Evolutionary conservation across 2,113 vertebrate species (phyloP), one percentile per base, ranked within the genome.

Genomic region (Trichomycterus rosablanca): DNA sequence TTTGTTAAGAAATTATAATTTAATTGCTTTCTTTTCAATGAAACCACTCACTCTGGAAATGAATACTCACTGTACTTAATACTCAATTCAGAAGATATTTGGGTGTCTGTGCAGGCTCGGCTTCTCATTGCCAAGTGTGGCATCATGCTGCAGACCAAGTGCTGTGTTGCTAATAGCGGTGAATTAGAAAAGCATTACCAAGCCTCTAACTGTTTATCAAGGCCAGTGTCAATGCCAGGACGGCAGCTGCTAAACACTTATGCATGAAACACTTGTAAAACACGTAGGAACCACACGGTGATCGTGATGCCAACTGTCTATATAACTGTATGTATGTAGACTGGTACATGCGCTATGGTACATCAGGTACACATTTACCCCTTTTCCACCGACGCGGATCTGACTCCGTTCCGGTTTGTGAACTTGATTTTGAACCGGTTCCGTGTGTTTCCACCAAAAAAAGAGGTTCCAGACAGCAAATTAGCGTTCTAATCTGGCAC

Each of bases 191-290:
- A 54, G 55, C 67, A 54, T 59, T 63, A 46, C 58, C 14, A 15
- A 44, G 16, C 44, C 35, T 70, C 32, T 69, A 34, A 4, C 63
- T 71, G 52, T 54, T 62, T 57, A 66, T 71, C 64, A 67, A 59
- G 64, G 70, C 64, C 64, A 59, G 26, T 23, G 12, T 63, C 57
- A 63, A 59, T 68, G 65, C 55, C 63, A 64, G 56, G 19, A 34
- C 28, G 46, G 55, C 59, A 67, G 53, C 63, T 67, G 67, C 67
- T 58, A 24, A 63, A 37, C 63, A 45, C 52, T 57, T 66, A 52
- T 12, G n/a, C 64, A 54, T 54, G 59, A 65, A 63, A 53, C 35
- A 59, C 64, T 66, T 63, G 54, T 3, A 28, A 67, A 72, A 63
- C 24, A 49, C 43, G 62, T 39, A 58, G 16, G 43, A 11, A 49